Evolutionary conservation across 2,113 vertebrate genomes (phyloP).

Genomic region (Brevimyrus niger): DNA sequence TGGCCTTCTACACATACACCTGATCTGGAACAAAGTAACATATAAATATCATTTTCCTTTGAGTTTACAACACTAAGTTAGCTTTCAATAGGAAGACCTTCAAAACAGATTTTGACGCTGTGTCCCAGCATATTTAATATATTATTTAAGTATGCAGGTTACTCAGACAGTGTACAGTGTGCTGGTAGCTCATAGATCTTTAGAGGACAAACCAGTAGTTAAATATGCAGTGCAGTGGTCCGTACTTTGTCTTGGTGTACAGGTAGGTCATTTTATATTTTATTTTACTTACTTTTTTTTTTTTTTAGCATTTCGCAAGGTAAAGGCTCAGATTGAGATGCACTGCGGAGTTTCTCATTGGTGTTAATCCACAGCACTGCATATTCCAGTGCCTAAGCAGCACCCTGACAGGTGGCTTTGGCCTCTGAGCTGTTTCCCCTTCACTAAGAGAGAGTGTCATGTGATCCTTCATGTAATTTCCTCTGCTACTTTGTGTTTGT

Average conservation of each 20-base stretch:
- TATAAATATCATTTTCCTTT: not conserved
- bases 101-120: no score
- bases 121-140: no score
- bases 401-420: not conserved
- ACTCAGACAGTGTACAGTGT: not conserved
- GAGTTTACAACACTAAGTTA: not conserved
- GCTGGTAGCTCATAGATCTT: not conserved
- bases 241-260: not conserved
- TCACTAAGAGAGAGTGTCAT: not conserved
- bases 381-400: not conserved
- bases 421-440: not conserved
- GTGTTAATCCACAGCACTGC: not conserved
- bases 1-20: not conserved
- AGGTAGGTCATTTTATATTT: not conserved
- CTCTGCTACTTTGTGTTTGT: not conserved
- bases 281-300: no score
- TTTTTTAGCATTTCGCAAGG: no score
- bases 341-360: not conserved
- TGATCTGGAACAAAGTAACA: no score
- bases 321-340: not conserved
- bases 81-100: not conserved
- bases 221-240: not conserved
- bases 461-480: not conserved
- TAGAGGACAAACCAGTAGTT: not conserved
- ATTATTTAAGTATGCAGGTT: not conserved